These are phyloP conservation scores for Hippasteria phrygiana DNA, from an alignment of 53 echinoderm and acorn worm species.

Conservation along the genomic window DNA sequence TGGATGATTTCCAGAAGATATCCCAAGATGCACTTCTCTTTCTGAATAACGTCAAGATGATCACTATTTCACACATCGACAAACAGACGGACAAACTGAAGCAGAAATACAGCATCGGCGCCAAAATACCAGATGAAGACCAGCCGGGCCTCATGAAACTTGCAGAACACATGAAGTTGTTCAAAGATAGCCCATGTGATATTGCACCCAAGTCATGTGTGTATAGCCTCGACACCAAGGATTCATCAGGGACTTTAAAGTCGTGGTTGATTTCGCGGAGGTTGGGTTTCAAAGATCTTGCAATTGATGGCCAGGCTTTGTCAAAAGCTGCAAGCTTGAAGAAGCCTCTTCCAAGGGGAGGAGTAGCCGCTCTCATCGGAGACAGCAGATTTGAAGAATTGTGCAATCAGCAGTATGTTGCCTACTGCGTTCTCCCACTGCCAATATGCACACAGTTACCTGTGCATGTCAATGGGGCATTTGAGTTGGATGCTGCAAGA, in stretches of 20 bases:
- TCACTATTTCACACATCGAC: slow-evolving; percentile 74
- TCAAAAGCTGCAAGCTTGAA: slow-evolving; percentile 16
- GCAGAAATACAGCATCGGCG: slow-evolving; percentile 48
- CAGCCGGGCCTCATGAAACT: slow-evolving; percentile 20
- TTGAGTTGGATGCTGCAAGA: slow-evolving; percentile 85
- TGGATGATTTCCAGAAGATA: slow-evolving; percentile 67
- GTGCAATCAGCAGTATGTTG: slow-evolving; percentile 19
- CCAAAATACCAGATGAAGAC: slow-evolving; percentile 53
- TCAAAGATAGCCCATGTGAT: slow-evolving; percentile 15
- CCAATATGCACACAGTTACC: slow-evolving; percentile 69
- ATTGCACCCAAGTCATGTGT: slow-evolving; percentile 31
- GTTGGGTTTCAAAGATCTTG: slow-evolving; percentile 57
- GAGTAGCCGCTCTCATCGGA: slow-evolving; percentile 77
- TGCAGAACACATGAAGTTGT: slow-evolving; percentile 29
- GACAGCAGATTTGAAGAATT: not conserved
- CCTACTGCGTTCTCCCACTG: slow-evolving; percentile 88
- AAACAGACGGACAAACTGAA: slow-evolving; percentile 30
- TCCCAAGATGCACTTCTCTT: slow-evolving; percentile 74
- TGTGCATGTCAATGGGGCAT: slow-evolving; percentile 62
- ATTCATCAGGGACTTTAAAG: slow-evolving; percentile 45
- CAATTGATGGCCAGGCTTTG: not conserved
- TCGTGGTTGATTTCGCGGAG: slow-evolving; percentile 81
- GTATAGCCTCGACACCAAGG: slow-evolving; percentile 30
- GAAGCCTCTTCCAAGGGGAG: slow-evolving; percentile 82
- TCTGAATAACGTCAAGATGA: slow-evolving; percentile 79